Conservation (phyloP, 2,888 invertebrate species). For the Epistrophe grossulariae region DNA sequence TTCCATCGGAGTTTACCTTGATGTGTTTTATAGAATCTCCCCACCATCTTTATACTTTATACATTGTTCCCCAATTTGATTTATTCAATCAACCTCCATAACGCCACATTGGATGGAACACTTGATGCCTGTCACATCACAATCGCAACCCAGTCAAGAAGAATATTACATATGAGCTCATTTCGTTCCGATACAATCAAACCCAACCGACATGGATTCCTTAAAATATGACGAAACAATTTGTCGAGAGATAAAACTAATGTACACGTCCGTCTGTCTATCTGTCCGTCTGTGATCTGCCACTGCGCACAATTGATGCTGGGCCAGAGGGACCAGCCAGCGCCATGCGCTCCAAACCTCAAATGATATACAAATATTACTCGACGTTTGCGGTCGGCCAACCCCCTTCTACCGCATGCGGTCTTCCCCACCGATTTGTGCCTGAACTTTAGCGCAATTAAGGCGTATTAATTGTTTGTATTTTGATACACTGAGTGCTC, state of each 20-base stretch:
- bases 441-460: constrained; percentile 74
- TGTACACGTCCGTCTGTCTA: constrained; percentile 66
- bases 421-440: neutral
- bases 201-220: constrained; percentile 55
- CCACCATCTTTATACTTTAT: neutral
- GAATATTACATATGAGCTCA: constrained; percentile 59
- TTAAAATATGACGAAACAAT: constrained; percentile 75
- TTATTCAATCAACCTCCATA: constrained; percentile 64
- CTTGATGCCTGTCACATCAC: constrained; percentile 72
- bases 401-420: neutral
- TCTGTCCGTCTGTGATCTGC: constrained; percentile 50
- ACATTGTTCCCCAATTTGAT: constrained; percentile 21
- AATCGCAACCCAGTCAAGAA: constrained; percentile 54
- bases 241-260: constrained; percentile 75
- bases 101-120: constrained; percentile 53
- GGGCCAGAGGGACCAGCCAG: constrained; percentile 16
- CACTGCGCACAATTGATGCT: constrained; percentile 54
- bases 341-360: constrained; percentile 25
- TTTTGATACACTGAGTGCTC: constrained; percentile 74
- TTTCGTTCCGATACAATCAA: constrained; percentile 18
- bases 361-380: neutral
- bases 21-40: constrained; percentile 10
- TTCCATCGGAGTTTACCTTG: constrained; percentile 33
- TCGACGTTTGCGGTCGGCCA: constrained; percentile 6
- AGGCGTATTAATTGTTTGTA: constrained; percentile 72